Percentiles rank a stretch among this genome's conserved stretches.
Evolutionary conservation across 2,797 vertebrate species (phyloP).

Genomic region (Carduelis carduelis): DNA sequence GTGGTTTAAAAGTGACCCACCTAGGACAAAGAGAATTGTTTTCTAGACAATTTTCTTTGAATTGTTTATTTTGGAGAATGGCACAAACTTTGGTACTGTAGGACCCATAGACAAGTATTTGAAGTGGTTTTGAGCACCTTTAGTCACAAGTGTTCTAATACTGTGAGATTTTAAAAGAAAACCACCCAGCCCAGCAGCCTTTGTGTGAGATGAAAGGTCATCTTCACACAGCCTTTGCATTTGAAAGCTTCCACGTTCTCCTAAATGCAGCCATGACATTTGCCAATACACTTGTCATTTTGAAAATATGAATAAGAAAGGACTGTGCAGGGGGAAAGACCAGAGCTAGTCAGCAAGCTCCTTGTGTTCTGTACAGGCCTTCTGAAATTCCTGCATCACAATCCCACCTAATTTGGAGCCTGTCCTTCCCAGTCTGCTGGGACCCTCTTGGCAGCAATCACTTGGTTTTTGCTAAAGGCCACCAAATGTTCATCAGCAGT

Average conservation of each 20-base stretch:
- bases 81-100: background rate
- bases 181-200: background rate
- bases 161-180: background rate
- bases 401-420: constrained; percentile 59
- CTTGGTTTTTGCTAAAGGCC: constrained; percentile 64
- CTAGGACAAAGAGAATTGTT: background rate
- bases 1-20: background rate
- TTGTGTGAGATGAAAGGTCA: background rate
- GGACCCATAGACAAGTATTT: background rate
- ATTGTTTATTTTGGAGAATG: background rate
- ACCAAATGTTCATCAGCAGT: constrained; percentile 71
- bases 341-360: background rate
- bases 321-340: background rate
- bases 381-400: constrained; percentile 45
- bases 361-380: background rate
- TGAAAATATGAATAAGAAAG: background rate
- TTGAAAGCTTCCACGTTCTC: background rate
- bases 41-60: background rate
- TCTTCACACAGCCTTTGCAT: background rate
- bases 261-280: background rate
- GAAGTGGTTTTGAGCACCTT: background rate
- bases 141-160: background rate
- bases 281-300: constrained; percentile 8
- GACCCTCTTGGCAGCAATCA: constrained; percentile 57
- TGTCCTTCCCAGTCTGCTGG: constrained; percentile 51